Percentiles rank a stretch among this genome's conserved stretches.
Evolutionary conservation across 2,888 invertebrate species (phyloP).

Genomic region (Rotaria macrura): DNA sequence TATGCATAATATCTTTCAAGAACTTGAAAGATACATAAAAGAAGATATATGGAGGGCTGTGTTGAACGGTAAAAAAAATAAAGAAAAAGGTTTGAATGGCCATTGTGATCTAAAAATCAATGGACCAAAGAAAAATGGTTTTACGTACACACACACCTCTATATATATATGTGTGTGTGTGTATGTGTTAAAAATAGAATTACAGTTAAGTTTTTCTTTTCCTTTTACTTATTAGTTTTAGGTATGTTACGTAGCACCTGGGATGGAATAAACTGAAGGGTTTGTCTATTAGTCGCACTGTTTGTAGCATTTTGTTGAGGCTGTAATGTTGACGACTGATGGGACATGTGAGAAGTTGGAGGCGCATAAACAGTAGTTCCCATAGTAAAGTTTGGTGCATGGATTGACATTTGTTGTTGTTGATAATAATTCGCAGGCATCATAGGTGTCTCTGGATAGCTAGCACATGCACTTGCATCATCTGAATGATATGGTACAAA

Average conservation of each 20-base stretch:
- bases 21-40: background rate
- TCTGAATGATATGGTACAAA: background rate
- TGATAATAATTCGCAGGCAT: background rate
- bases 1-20: background rate
- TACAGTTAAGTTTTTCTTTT: background rate
- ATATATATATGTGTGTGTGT: no score
- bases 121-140: background rate
- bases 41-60: background rate
- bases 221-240: background rate
- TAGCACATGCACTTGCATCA: background rate
- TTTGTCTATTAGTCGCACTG: background rate
- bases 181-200: background rate
- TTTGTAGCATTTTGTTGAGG: background rate
- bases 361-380: background rate
- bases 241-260: conserved; percentile 10
- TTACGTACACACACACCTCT: background rate
- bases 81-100: background rate
- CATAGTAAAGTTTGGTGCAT: background rate
- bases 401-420: background rate
- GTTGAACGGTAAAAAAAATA: background rate
- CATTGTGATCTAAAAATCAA: background rate
- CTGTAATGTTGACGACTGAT: background rate
- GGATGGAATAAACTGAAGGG: background rate
- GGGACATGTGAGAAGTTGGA: background rate
- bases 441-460: background rate